These are phyloP conservation scores for Halcyon chelicuti DNA, from an alignment of 2,797 vertebrate species.

Conservation along the genomic window DNA sequence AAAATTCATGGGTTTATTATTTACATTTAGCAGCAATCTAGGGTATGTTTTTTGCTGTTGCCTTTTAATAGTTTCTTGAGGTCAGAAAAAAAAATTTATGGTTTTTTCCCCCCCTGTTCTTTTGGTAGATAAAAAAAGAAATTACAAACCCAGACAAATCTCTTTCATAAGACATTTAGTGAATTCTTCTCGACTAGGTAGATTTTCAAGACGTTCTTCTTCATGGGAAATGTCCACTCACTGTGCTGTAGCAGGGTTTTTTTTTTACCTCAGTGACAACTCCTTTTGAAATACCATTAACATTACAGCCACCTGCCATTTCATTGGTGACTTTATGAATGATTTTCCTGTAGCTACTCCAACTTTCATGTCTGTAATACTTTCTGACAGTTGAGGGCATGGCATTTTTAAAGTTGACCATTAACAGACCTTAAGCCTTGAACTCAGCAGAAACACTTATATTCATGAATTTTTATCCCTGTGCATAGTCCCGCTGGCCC, in stretches of 20 bases:
- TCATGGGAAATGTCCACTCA: background rate
- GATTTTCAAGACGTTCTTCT: background rate
- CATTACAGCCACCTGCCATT: background rate
- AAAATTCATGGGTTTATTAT: background rate
- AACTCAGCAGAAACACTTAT: background rate
- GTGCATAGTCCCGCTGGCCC: background rate
- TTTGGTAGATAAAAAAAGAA: background rate
- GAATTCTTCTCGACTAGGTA: background rate
- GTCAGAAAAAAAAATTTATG: background rate
- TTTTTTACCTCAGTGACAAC: background rate
- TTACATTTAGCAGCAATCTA: background rate
- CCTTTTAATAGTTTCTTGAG: background rate
- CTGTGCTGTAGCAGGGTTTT: background rate
- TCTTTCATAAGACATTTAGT: background rate
- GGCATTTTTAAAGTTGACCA: background rate
- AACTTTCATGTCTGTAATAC: background rate
- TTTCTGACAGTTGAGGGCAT: background rate
- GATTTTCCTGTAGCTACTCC: background rate
- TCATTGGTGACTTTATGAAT: background rate
- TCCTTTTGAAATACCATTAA: background rate
- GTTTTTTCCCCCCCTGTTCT: too few relatives aligned
- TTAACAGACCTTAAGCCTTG: background rate
- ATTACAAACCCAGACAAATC: background rate
- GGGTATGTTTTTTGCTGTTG: background rate
- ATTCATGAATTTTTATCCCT: background rate